Evolutionary conservation across 2,113 vertebrate genomes (phyloP), one percentile per base, ranked within the genome.

Genomic region (Merops nubicus): DNA sequence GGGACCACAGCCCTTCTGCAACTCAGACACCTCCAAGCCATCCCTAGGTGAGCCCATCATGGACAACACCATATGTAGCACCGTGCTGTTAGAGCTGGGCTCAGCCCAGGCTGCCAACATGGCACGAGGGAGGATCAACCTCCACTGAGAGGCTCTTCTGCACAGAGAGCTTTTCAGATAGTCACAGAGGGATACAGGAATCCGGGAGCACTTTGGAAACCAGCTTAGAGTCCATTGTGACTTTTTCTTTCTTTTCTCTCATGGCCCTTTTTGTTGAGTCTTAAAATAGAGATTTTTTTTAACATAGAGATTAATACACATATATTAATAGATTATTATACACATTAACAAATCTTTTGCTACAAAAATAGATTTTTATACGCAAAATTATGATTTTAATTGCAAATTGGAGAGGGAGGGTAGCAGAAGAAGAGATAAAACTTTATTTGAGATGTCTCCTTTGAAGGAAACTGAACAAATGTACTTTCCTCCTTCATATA

Each of bases 391-490:
- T 89, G 34, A 94, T 94, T 96, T 97, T 83, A 84, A 96, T 93
- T 95, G 77, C 85, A 92, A 96, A 91, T 92, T 19, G 62, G 64
- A 78, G 47, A 79, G n/a, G 57, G 83, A 43, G 87, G 73, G 59
- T 26, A 87, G 69, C n/a, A 89, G 63, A 67, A 72, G 40, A 57
- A 80, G 53, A 89, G 75, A 83, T 40, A 83, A 79, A 88, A 60
- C 78, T 95, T 94, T 89, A 72, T 86, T 91, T n/a, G 22, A 94
- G 95, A 94, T 54, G 60, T 86, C 80, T 92, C 40, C 84, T 96
- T 93, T 83, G 84, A 79, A 95, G 63, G 91, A 92, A 93, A 74
- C 53, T 36, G 86, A 96, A 95, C 86, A 96, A 96, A 95, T 97
- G 92, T 84, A 92, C 84, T 89, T 97, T 97, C 74, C 77, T 95